Conservation (phyloP, 2,113 vertebrate genomes). For the Leptodactylus fuscus region DNA sequence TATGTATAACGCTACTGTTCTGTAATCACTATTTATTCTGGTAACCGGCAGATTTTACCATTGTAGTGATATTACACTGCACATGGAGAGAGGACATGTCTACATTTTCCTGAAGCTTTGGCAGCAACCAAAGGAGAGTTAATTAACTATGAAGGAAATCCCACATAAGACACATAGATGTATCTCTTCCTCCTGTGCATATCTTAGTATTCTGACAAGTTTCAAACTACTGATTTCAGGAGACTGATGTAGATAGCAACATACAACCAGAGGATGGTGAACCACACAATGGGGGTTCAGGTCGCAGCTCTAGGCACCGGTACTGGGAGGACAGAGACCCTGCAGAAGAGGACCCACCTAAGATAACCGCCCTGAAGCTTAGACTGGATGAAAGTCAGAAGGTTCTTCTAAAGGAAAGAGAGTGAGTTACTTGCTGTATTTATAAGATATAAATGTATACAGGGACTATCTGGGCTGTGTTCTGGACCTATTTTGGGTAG, state of each 20-base stretch:
- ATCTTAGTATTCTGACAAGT: not conserved
- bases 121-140: not conserved
- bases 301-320: constrained; percentile 76
- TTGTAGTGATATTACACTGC: not conserved
- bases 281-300: constrained; percentile 66
- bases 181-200: not conserved
- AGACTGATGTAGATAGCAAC: constrained; percentile 84
- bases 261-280: constrained; percentile 82
- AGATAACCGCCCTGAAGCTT: constrained; percentile 90
- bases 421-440: constrained; percentile 75
- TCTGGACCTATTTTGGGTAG: too few species aligned
- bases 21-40: not conserved
- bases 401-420: constrained; percentile 87
- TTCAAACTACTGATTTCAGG: constrained; percentile 69
- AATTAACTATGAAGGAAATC: not conserved
- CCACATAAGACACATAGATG: not conserved
- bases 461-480: not conserved
- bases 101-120: not conserved
- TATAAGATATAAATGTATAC: not conserved
- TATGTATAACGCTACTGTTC: too few species aligned
- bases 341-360: constrained; percentile 86
- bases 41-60: not conserved
- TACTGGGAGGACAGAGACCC: constrained; percentile 86
- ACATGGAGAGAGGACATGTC: not conserved
- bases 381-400: constrained; percentile 95